These are phyloP conservation scores for Alouatta palliata DNA, from an alignment of 2,113 vertebrate species.

Conservation along the genomic window DNA sequence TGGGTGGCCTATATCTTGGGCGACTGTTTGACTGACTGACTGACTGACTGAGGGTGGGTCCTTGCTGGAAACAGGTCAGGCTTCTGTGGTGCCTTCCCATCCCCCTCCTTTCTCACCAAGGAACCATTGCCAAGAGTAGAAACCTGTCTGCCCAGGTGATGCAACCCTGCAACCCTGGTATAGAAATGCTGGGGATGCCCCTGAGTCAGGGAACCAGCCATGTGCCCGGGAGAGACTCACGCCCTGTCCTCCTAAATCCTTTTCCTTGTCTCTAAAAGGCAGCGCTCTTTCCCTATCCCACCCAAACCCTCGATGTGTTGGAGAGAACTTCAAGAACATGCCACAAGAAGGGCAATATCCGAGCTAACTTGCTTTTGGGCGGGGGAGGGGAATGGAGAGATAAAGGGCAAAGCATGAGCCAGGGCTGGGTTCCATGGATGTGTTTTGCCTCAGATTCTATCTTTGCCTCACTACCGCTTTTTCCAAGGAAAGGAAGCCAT, in stretches of 20 bases:
- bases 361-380: neutral
- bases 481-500: slow-evolving; percentile 33
- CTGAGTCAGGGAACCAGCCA: neutral
- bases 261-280: neutral
- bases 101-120: slow-evolving; percentile 62
- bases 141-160: slow-evolving; percentile 58
- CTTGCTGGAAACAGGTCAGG: slow-evolving; percentile 70
- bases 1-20: slow-evolving; percentile 62
- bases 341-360: neutral
- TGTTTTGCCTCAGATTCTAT: slow-evolving; percentile 15
- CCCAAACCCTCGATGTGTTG: neutral
- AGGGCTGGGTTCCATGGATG: neutral
- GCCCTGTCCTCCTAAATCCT: neutral
- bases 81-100: slow-evolving; percentile 52
- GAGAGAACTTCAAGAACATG: slow-evolving; percentile 9
- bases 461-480: neutral
- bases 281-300: neutral
- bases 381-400: neutral
- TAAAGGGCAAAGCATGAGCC: neutral
- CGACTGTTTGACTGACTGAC: slow-evolving; percentile 29
- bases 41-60: slow-evolving; percentile 64
- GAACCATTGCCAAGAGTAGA: slow-evolving; percentile 21
- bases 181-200: slow-evolving; percentile 31
- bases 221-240: neutral
- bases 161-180: slow-evolving; percentile 32